These are phyloP conservation scores for Hyles vespertilio DNA, from an alignment of 1,140 invertebrate genomes.

Conservation along the genomic window DNA sequence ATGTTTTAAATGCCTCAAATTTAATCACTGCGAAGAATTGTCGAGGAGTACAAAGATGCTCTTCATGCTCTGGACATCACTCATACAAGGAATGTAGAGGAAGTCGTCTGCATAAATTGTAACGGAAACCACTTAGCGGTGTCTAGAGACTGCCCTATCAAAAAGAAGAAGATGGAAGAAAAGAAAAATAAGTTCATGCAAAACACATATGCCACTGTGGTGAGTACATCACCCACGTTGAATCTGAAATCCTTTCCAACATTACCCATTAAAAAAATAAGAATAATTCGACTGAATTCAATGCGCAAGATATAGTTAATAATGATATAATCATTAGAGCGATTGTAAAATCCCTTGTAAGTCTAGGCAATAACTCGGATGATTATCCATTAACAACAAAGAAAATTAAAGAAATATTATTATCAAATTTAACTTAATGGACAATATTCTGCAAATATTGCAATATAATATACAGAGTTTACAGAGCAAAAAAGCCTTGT, in stretches of 20 bases:
- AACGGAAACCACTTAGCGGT: not conserved
- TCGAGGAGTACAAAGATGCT: not conserved
- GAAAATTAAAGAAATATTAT: slow-evolving; percentile 1
- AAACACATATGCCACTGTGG: not conserved
- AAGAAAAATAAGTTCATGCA: not conserved
- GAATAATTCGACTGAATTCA: not conserved
- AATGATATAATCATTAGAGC: not conserved
- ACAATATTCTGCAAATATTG: not conserved
- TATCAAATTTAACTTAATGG: not conserved
- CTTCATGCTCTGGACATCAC: slow-evolving; percentile 1
- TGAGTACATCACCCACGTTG: not conserved
- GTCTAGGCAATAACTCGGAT: slow-evolving; percentile 1
- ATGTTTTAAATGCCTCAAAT: slow-evolving; percentile 23
- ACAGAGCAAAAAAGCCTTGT: slow-evolving; percentile 1
- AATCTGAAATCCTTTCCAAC: not conserved
- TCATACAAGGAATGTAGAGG: not conserved
- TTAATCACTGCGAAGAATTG: slow-evolving; percentile 18
- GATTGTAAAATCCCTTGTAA: not conserved
- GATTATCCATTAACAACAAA: not conserved
- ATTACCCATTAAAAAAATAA: not conserved
- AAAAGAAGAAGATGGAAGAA: not conserved
- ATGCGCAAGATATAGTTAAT: not conserved
- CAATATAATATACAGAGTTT: not conserved
- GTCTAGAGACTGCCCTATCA: not conserved
- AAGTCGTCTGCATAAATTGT: not conserved